A percentile compares a stretch with the other conserved stretches of the same genome.
These are phyloP conservation scores for Archaeoteleia sp. DNA, from an alignment of 2,888 invertebrate species.

Conservation along the genomic window DNA sequence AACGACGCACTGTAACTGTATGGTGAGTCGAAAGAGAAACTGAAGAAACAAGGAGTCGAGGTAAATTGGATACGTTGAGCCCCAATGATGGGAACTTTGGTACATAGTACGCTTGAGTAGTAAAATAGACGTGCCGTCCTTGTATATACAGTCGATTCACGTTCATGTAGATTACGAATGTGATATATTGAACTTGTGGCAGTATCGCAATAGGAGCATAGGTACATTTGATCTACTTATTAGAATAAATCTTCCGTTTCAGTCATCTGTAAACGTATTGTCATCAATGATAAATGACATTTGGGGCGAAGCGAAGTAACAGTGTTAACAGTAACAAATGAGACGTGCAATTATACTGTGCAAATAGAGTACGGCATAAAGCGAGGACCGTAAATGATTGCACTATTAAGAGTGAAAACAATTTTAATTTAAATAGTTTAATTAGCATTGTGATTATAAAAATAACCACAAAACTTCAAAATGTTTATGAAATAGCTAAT, in stretches of 20 bases:
- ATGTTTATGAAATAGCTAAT: too few species aligned
- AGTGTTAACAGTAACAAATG: not conserved
- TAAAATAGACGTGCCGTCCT: slow-evolving; percentile 30
- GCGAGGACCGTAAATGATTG: too few species aligned
- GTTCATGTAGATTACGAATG: slow-evolving; percentile 36
- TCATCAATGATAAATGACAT: slow-evolving; percentile 7
- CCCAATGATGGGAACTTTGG: slow-evolving; percentile 38
- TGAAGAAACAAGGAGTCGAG: slow-evolving; percentile 38
- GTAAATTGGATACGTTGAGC: slow-evolving; percentile 48
- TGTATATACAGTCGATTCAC: slow-evolving; percentile 25
- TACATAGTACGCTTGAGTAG: slow-evolving; percentile 37
- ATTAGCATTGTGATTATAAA: too few species aligned
- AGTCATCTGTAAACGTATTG: slow-evolving; percentile 9
- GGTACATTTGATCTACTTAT: slow-evolving; percentile 24
- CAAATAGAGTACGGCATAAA: too few species aligned
- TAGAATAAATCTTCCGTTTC: slow-evolving; percentile 19
- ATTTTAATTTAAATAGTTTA: too few species aligned
- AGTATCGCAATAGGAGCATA: slow-evolving; percentile 38
- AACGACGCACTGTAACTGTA: slow-evolving; percentile 23
- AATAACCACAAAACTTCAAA: too few species aligned
- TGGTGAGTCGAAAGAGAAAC: slow-evolving; percentile 32
- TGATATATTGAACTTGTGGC: slow-evolving; percentile 32
- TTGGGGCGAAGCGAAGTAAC: not conserved
- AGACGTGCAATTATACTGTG: too few species aligned
- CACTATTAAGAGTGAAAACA: too few species aligned